Base-by-base conservation (phyloP, 2,113 vertebrate genomes). In the Pavo muticus region DNA sequence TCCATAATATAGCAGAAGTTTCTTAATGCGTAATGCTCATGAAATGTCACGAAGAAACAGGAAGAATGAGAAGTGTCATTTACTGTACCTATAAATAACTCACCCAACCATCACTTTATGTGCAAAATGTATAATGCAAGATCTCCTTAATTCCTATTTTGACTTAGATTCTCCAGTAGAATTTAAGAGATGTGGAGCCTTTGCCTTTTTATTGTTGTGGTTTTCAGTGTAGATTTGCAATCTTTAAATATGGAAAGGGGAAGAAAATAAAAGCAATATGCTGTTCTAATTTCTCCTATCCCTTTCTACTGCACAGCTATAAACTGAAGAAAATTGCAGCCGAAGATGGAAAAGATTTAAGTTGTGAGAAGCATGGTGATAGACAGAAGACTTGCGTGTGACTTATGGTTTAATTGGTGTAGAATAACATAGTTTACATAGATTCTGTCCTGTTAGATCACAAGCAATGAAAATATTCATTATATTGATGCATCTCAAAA, bases 251-350 rank as follows among this genome's bases (percentile, higher is more conserved):
- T 6, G 14, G 30, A 72, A 90, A 85, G 17, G 37, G 14, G 5
- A 14, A 20, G 18, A 39, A 63, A 85, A 85, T 35, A 37, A 59
- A 70, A 16, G 11, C 3, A 1, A 32, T 82, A 29, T 10, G 23
- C 61, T 68, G 29, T 80, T 16, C 25, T 63, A 72, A 18, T 84
- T 82, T 91, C 17, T 35, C 73, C 54, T 73, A 25, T 20, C 23
- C 48, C 39, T 83, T 93, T 84, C 59, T 83, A 19, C n/a, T 61
- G 27, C 40, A 45, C 63, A 91, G 78, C 73, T 83, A 24, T 52
- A 94, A 94, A 63, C 23, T 52, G 80, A 91, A 87, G 44, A 84
- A 84, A 91, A 92, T 89, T 93, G 59, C 40, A 92, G 71, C 47
- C 78, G 59, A 84, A 29, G 50, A 93, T 87, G 89, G 73, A 82